phyloP scores from a whole-genome alignment of 2,113 vertebrate genomes.

The Amphilophus citrinellus region DNA sequence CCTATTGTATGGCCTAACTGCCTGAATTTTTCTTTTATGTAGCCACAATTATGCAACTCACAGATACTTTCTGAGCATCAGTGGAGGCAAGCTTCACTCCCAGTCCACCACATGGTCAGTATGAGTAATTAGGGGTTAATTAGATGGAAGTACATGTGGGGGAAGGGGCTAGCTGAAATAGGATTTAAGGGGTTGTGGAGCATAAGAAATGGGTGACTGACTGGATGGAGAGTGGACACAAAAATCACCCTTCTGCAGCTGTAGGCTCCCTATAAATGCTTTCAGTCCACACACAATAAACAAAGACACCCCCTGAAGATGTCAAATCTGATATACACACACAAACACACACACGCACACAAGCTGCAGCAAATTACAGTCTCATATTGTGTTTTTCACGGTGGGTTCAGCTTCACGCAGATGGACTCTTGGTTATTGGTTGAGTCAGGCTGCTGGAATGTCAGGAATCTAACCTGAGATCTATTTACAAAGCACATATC shows the following conservation, averaged over 20 bases:
- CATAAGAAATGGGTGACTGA: constrained; percentile 43
- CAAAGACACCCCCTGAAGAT: constrained; percentile 62
- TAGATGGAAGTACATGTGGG: constrained; percentile 76
- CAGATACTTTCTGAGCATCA: constrained; percentile 13
- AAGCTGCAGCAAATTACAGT: constrained; percentile 9
- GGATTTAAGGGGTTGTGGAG: constrained; percentile 74
- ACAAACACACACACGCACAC: constrained; percentile 10
- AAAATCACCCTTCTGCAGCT: constrained; percentile 52
- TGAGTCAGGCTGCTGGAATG: constrained; percentile 76
- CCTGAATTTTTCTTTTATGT: background rate
- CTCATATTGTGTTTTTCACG: constrained; percentile 4
- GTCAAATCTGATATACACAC: constrained; percentile 39
- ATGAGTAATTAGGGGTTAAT: constrained; percentile 79
- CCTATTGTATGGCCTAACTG: background rate
- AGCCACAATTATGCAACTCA: constrained; percentile 25
- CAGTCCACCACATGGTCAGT: constrained; percentile 70
- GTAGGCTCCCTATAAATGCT: constrained; percentile 53
- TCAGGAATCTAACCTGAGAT: constrained; percentile 79
- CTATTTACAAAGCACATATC: constrained; percentile 79
- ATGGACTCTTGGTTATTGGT: constrained; percentile 60
- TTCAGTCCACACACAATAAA: constrained; percentile 63
- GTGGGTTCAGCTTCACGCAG: constrained; percentile 47
- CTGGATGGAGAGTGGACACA: constrained; percentile 38
- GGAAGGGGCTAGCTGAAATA: constrained; percentile 68
- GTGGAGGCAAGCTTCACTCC: constrained; percentile 18